These are phyloP conservation scores for Lepidocyrtoides sp. DNA, from an alignment of 2,888 invertebrate genomes.

Conservation along the genomic window DNA sequence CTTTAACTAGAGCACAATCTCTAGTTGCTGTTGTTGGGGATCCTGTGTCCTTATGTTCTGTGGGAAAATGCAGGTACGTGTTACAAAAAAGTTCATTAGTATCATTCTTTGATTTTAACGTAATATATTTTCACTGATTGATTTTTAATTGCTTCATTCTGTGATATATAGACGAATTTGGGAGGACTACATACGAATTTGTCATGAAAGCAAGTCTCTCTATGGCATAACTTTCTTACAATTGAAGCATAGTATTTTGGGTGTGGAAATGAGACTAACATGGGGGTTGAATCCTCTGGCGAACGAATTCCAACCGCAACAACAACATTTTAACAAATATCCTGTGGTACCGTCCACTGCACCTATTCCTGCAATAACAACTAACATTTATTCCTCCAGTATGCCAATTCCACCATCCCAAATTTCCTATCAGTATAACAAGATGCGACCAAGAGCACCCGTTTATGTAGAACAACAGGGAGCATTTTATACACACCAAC, in stretches of 20 bases:
- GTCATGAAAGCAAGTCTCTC: conserved; percentile 91
- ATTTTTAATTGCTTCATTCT: background rate
- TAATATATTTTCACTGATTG: too few species aligned
- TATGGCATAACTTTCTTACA: conserved; percentile 92
- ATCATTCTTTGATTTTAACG: too few species aligned
- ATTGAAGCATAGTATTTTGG: conserved; percentile 90
- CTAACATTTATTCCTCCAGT: background rate
- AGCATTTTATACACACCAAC: conserved; percentile 23
- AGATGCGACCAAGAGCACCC: background rate
- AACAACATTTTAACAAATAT: background rate
- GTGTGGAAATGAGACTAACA: conserved; percentile 91
- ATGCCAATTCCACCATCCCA: background rate
- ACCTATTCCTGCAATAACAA: background rate
- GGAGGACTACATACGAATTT: conserved; percentile 92
- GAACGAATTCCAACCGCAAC: conserved; percentile 73
- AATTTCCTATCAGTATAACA: background rate
- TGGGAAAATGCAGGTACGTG: conserved; percentile 92
- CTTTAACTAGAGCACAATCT: conserved; percentile 93
- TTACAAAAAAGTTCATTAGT: too few species aligned
- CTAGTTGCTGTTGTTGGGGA: conserved; percentile 94
- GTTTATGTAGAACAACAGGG: background rate
- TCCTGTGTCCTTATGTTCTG: conserved; percentile 92
- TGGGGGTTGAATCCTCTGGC: conserved; percentile 94
- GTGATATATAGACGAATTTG: conserved; percentile 89
- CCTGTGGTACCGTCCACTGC: background rate